Conservation (phyloP, 2,113 vertebrate genomes). For the Heterotis niloticus region DNA sequence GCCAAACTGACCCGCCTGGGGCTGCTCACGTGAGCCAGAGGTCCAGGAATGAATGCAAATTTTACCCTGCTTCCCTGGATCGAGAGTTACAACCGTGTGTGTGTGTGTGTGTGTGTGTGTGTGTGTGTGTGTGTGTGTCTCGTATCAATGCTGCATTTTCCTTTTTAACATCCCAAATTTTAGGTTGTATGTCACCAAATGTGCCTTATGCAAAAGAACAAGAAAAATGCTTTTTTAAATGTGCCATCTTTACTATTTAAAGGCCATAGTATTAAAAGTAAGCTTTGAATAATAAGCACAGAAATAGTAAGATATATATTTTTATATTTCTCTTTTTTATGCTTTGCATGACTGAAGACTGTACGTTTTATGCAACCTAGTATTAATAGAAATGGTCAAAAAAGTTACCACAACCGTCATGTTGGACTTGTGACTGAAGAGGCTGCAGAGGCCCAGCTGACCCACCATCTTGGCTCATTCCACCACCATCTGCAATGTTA, state of each 20-base stretch:
- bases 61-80: constrained; percentile 11
- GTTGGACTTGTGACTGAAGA: neutral
- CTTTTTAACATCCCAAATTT: constrained; percentile 10
- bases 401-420: neutral
- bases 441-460: neutral
- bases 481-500: too few species aligned
- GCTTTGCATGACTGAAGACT: constrained; percentile 1
- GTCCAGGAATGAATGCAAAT: neutral
- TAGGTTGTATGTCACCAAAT: neutral
- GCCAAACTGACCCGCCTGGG: constrained; percentile 96
- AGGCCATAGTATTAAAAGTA: constrained; percentile 32
- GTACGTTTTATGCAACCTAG: neutral
- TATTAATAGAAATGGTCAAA: neutral
- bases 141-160: too few species aligned
- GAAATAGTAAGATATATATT: constrained; percentile 47
- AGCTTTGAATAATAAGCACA: constrained; percentile 47
- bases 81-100: constrained; percentile 40
- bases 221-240: constrained; percentile 35
- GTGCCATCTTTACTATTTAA: constrained; percentile 22
- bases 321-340: constrained; percentile 32
- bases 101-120: constrained; percentile 6
- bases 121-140: neutral
- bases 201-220: constrained; percentile 33
- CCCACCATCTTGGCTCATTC: too few species aligned
- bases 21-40: constrained; percentile 72